Conservation (phyloP, 2,888 invertebrate species). For the Apamea epomidion region DNA sequence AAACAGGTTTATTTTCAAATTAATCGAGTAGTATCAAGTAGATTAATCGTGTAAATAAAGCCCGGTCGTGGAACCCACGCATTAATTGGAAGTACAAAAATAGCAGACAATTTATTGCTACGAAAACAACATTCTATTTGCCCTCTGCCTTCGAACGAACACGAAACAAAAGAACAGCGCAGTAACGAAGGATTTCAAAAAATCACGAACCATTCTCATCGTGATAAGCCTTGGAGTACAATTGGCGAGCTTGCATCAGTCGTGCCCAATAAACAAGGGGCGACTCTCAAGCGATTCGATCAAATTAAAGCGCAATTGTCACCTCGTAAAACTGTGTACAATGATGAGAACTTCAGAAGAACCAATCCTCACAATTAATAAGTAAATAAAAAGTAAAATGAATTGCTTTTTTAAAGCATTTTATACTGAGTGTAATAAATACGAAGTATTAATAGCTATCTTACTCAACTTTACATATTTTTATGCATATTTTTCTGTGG, state of each 20-base stretch:
- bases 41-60: neutral
- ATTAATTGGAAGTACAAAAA: slow-evolving; percentile 24
- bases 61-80: neutral
- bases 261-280: slow-evolving; percentile 55
- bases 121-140: slow-evolving; percentile 11
- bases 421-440: neutral
- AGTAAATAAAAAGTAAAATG: too few species aligned
- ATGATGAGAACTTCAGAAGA: slow-evolving; percentile 10
- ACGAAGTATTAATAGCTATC: neutral
- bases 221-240: slow-evolving; percentile 56
- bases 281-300: slow-evolving; percentile 60
- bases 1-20: neutral
- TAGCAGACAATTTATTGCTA: slow-evolving; percentile 22
- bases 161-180: slow-evolving; percentile 10
- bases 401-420: neutral
- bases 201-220: slow-evolving; percentile 29
- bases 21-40: neutral
- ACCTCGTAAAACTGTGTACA: slow-evolving; percentile 48
- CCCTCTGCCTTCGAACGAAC: slow-evolving; percentile 3
- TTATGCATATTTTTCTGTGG: neutral
- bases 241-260: slow-evolving; percentile 46
- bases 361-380: neutral
- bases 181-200: slow-evolving; percentile 50
- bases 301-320: slow-evolving; percentile 66
- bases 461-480: neutral